Conservation (phyloP, 2,113 vertebrate species). For the Corythoichthys haematopterus region DNA sequence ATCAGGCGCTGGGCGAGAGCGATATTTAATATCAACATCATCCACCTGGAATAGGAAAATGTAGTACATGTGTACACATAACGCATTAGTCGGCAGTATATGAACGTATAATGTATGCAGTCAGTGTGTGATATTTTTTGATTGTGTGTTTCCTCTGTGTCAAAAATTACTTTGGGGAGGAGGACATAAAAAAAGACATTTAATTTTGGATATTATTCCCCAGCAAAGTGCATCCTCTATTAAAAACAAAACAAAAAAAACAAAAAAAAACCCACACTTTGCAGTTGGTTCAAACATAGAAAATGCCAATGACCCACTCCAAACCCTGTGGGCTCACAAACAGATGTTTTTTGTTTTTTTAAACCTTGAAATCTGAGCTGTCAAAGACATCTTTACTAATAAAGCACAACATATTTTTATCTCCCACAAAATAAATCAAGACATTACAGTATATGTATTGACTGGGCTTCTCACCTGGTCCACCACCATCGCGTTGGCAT, state of each 20-base stretch:
- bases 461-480: constrained; percentile 68
- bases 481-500: constrained; percentile 82
- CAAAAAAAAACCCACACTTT: not conserved
- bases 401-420: not conserved
- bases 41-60: constrained; percentile 64
- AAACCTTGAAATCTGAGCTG: not conserved
- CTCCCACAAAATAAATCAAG: not conserved
- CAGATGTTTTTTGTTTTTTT: not conserved
- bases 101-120: not conserved
- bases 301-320: not conserved
- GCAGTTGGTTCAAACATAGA: not conserved
- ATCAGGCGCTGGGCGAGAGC: constrained; percentile 47
- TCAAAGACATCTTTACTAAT: not conserved
- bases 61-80: not conserved
- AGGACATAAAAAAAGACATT: not conserved
- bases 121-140: not conserved
- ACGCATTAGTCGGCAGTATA: not conserved
- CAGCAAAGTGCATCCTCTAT: not conserved
- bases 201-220: not conserved
- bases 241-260: not conserved
- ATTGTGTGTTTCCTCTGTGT: not conserved
- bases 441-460: not conserved
- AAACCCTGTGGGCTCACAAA: not conserved
- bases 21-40: constrained; percentile 67
- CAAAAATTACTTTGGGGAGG: not conserved